Conservation (phyloP, 2,797 vertebrate species). For the Xerus rutilus region DNA sequence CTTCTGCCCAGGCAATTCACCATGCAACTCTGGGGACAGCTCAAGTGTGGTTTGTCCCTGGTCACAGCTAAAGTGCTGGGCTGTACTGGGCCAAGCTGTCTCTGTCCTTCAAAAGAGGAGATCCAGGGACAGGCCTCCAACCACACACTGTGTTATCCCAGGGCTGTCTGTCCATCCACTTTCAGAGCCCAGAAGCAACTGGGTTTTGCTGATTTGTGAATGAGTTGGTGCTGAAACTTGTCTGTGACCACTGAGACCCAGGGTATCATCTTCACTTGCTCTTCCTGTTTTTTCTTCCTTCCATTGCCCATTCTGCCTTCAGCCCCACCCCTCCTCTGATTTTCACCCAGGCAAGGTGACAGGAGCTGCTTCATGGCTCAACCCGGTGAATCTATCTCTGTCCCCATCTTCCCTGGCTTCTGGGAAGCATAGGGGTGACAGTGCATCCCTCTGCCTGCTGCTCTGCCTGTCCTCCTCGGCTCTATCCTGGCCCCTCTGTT, state of each 20-base stretch:
- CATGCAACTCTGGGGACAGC: neutral
- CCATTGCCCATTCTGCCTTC: neutral
- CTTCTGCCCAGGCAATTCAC: neutral
- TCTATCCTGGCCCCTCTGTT: rapidly evolving
- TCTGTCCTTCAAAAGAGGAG: neutral
- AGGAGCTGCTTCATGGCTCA: neutral
- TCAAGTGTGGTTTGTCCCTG: neutral
- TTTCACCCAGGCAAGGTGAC: neutral
- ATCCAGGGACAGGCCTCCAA: neutral
- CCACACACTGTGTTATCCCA: rapidly evolving
- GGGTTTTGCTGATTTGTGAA: too few relatives aligned
- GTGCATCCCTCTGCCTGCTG: rapidly evolving
- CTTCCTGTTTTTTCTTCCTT: neutral
- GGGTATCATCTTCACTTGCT: too few relatives aligned
- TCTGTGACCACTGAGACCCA: neutral
- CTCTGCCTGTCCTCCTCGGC: neutral
- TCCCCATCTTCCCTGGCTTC: neutral
- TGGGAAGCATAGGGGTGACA: neutral
- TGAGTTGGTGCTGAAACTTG: neutral
- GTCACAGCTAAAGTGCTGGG: neutral
- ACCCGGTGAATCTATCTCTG: rapidly evolving
- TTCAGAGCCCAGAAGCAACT: neutral
- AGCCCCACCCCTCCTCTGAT: neutral
- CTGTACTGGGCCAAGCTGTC: neutral
- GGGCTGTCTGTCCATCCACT: neutral